Percentiles rank a stretch among this genome's conserved stretches.
These are phyloP conservation scores for Gobius niger DNA, from an alignment of 2,113 vertebrate species.

Conservation along the genomic window DNA sequence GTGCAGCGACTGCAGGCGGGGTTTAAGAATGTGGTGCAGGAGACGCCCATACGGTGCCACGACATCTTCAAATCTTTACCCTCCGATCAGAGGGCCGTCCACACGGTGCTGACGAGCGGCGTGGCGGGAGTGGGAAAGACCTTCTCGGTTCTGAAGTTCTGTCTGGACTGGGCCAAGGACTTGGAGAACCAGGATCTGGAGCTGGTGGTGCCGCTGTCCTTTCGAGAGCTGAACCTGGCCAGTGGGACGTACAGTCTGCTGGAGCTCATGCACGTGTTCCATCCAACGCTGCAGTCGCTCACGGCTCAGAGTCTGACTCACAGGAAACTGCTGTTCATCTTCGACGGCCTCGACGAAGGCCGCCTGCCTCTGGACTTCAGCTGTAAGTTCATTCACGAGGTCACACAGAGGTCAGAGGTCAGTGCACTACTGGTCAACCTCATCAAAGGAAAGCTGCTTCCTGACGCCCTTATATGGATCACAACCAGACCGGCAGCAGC, in stretches of 20 bases:
- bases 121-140: conserved; percentile 8
- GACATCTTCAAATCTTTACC: neutral
- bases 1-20: neutral
- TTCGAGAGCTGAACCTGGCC: conserved; percentile 1
- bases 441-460: neutral
- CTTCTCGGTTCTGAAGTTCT: conserved; percentile 11
- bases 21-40: neutral
- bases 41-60: neutral
- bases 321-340: neutral
- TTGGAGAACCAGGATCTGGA: conserved; percentile 14
- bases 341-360: conserved; percentile 1
- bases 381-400: neutral
- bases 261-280: conserved; percentile 9
- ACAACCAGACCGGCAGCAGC: neutral
- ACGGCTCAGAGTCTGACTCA: conserved; percentile 1
- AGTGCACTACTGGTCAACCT: conserved; percentile 7
- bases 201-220: conserved; percentile 9
- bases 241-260: neutral
- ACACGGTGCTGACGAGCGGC: neutral
- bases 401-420: conserved; percentile 3
- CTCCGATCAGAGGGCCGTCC: conserved; percentile 5
- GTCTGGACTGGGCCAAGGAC: conserved; percentile 7
- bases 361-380: conserved; percentile 3
- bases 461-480: conserved; percentile 2
- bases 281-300: conserved; percentile 2